phyloP scores from a whole-genome alignment of 2,888 invertebrate genomes.

The Pheosia gnoma region DNA sequence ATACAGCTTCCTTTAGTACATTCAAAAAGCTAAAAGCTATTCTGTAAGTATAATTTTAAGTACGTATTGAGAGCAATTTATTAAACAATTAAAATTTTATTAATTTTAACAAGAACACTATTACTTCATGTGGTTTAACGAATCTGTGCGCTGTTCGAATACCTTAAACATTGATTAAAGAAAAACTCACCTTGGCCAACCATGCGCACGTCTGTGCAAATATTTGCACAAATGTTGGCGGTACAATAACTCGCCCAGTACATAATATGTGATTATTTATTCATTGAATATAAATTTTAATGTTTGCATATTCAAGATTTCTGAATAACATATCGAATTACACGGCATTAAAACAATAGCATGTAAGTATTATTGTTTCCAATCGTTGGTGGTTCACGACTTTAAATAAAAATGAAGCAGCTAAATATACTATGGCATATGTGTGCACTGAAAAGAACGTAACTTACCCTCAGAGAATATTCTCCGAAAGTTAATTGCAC shows the following conservation, averaged over 20 bases:
- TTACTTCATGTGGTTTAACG: neutral
- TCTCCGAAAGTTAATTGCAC: too few species aligned
- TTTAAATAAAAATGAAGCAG: too few species aligned
- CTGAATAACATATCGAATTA: neutral
- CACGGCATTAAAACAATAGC: neutral
- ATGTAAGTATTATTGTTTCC: neutral
- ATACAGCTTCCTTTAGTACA: too few species aligned
- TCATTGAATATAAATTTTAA: slow-evolving; percentile 9
- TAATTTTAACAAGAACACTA: neutral
- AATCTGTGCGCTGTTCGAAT: neutral
- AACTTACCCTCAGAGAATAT: too few species aligned
- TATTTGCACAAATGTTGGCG: slow-evolving; percentile 34
- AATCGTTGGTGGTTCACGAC: neutral
- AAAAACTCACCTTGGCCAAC: slow-evolving; percentile 27
- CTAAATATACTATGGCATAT: too few species aligned
- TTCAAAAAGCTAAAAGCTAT: too few species aligned
- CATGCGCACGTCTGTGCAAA: slow-evolving; percentile 31
- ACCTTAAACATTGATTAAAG: neutral
- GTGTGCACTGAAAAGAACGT: too few species aligned
- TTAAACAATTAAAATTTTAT: neutral
- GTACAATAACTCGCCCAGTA: slow-evolving; percentile 17
- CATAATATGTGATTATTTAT: slow-evolving; percentile 14
- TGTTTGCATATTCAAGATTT: neutral
- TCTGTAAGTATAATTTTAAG: too few species aligned
- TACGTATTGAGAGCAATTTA: neutral